Percentiles rank a stretch among this genome's conserved stretches.
Evolutionary conservation across 2,888 invertebrate genomes (phyloP).

Genomic region (Pristionchus exspectatus): DNA sequence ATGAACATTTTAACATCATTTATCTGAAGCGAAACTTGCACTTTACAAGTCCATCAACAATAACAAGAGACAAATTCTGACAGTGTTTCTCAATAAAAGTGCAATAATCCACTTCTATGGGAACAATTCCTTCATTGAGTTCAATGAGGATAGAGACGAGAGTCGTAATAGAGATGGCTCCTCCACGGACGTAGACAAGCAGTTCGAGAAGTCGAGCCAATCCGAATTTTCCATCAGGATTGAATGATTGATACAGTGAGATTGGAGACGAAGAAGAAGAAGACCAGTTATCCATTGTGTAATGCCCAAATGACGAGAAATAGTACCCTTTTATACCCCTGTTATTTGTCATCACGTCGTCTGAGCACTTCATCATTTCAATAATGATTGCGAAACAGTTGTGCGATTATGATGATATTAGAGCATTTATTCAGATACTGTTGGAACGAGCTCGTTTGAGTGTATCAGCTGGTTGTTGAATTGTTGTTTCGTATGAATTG

Average conservation of each 20-base stretch:
- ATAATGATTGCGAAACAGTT: no score
- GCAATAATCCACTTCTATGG: background rate
- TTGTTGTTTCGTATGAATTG: no score
- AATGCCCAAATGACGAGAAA: no score
- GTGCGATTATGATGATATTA: no score
- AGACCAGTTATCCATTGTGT: no score
- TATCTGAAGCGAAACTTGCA: background rate
- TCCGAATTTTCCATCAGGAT: background rate
- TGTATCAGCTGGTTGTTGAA: no score
- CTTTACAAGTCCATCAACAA: background rate
- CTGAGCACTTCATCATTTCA: no score
- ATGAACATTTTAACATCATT: background rate
- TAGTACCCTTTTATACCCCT: no score
- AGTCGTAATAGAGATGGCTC: background rate
- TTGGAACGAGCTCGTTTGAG: no score
- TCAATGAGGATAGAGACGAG: background rate
- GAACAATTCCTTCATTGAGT: background rate
- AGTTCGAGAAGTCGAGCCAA: background rate
- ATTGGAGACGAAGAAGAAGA: background rate
- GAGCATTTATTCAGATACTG: no score
- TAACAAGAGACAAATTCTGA: background rate
- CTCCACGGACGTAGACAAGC: background rate
- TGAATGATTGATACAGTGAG: background rate
- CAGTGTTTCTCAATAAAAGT: background rate
- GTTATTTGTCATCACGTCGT: no score